These are phyloP conservation scores for Aythya fuligula DNA, from an alignment of 2,797 vertebrate species.

Conservation along the genomic window DNA sequence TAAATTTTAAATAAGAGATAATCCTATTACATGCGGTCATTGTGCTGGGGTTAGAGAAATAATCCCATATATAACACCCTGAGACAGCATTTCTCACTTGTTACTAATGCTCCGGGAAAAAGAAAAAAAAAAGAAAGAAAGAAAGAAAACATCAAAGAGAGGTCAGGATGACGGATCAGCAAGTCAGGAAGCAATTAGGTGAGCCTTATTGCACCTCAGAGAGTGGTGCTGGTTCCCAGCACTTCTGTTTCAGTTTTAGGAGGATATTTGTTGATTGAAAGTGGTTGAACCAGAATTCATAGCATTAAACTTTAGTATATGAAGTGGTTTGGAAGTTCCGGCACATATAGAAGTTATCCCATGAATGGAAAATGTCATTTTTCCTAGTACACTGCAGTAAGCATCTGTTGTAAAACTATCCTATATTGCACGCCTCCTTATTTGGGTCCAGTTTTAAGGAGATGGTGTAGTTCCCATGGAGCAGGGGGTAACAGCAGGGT, in stretches of 20 bases:
- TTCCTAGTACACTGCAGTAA: not conserved
- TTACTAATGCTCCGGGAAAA: constrained; percentile 2
- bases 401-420: not conserved
- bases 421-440: not conserved
- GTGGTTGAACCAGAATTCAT: not conserved
- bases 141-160: constrained; percentile 35
- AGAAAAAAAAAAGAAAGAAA: not conserved
- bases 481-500: not conserved
- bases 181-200: constrained; percentile 70
- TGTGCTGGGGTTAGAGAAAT: constrained; percentile 17
- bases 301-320: not conserved
- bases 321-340: not conserved
- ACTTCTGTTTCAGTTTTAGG: constrained; percentile 31
- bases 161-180: constrained; percentile 51
- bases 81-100: constrained; percentile 28
- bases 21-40: not conserved
- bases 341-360: not conserved
- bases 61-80: constrained; percentile 12
- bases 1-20: constrained; percentile 27
- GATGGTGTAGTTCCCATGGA: not conserved
- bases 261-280: not conserved
- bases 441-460: not conserved
- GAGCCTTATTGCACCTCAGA: constrained; percentile 54
- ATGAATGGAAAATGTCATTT: not conserved
- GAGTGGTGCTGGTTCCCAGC: not conserved